Evolutionary conservation across 2,888 invertebrate genomes (phyloP).

Genomic region (Drosophila merina): DNA sequence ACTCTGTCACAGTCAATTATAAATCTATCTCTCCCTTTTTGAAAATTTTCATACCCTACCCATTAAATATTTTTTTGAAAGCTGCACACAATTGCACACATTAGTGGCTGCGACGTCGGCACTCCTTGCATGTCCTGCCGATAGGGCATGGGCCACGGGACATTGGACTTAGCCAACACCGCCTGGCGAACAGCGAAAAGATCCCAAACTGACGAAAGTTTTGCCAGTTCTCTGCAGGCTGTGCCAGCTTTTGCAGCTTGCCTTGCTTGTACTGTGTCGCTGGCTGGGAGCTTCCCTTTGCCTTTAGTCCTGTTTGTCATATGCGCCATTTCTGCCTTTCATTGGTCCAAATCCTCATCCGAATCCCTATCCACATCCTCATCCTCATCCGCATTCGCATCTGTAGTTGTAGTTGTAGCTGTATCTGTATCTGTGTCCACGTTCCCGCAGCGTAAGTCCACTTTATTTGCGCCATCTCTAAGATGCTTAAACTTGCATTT

Average conservation of each 20-base stretch:
- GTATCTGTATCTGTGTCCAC: slow-evolving; percentile 18
- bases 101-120: slow-evolving; percentile 57
- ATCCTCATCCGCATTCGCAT: slow-evolving; percentile 5
- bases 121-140: slow-evolving; percentile 5
- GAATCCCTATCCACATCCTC: slow-evolving; percentile 14
- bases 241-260: slow-evolving; percentile 23
- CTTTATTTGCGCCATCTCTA: slow-evolving; percentile 69
- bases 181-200: slow-evolving; percentile 36
- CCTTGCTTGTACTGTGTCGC: slow-evolving; percentile 8
- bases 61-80: slow-evolving; percentile 8
- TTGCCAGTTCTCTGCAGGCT: slow-evolving; percentile 48
- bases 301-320: slow-evolving; percentile 21
- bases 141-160: slow-evolving; percentile 22
- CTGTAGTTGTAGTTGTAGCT: slow-evolving; percentile 7
- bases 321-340: slow-evolving; percentile 48
- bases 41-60: not conserved
- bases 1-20: too few relatives aligned
- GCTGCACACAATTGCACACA: slow-evolving; percentile 69
- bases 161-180: slow-evolving; percentile 14
- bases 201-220: slow-evolving; percentile 57
- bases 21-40: too few relatives aligned
- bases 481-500: slow-evolving; percentile 72
- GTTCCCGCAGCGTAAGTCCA: slow-evolving; percentile 63
- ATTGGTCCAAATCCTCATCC: slow-evolving; percentile 32
- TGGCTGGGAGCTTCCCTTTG: slow-evolving; percentile 16